Evolutionary conservation across 2,888 invertebrate genomes (phyloP).

Genomic region (Helleia helle): DNA sequence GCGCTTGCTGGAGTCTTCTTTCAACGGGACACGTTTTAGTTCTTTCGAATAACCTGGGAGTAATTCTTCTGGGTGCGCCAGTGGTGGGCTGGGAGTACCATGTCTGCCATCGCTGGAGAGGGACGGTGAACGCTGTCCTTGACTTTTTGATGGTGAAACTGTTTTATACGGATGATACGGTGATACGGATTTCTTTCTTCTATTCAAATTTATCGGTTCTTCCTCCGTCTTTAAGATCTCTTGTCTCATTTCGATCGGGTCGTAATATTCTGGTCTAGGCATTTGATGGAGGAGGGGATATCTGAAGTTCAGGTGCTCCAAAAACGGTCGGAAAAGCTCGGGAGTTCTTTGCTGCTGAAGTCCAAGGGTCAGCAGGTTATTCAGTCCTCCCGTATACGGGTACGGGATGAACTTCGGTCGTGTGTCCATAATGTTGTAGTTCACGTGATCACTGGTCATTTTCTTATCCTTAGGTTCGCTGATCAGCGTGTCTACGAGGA

Average conservation of each 20-base stretch:
- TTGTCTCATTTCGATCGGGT: slow-evolving; percentile 36
- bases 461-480: slow-evolving; percentile 72
- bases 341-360: slow-evolving; percentile 72
- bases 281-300: slow-evolving; percentile 57
- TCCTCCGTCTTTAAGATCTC: slow-evolving; percentile 50
- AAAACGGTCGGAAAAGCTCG: slow-evolving; percentile 63
- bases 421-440: slow-evolving; percentile 25
- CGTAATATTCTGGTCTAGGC: slow-evolving; percentile 47
- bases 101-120: slow-evolving; percentile 66
- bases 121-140: slow-evolving; percentile 55
- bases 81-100: slow-evolving; percentile 71
- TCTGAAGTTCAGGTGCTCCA: slow-evolving; percentile 59
- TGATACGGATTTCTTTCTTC: slow-evolving; percentile 56
- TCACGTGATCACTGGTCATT: neutral
- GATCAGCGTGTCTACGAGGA: slow-evolving; percentile 86
- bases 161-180: slow-evolving; percentile 61
- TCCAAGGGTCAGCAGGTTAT: slow-evolving; percentile 77
- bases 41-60: slow-evolving; percentile 59
- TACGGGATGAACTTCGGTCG: slow-evolving; percentile 75
- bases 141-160: slow-evolving; percentile 53
- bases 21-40: slow-evolving; percentile 57
- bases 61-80: slow-evolving; percentile 57
- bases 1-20: slow-evolving; percentile 84
- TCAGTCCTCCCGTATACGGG: slow-evolving; percentile 76
- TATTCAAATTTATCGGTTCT: slow-evolving; percentile 44